A percentile compares a stretch with the other conserved stretches of the same genome.
Conservation (phyloP, 2,888 invertebrate genomes). For the Osmoderma eremita region DNA sequence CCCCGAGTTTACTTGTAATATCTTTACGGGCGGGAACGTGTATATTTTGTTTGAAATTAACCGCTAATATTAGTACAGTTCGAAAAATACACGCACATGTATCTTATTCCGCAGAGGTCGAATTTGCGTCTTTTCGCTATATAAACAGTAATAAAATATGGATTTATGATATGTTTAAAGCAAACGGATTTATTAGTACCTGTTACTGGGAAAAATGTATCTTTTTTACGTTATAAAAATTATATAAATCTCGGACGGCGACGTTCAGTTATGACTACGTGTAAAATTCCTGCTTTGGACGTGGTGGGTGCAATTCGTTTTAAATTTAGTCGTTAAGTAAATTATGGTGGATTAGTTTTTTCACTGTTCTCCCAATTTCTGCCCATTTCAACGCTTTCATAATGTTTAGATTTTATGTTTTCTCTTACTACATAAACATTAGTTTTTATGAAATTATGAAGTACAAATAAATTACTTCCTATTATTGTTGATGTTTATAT, state of each 20-base stretch:
- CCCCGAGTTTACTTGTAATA: constrained; percentile 11
- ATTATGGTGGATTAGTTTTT: no score
- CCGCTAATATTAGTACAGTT: constrained; percentile 14
- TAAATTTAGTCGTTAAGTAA: no score
- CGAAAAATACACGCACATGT: constrained; percentile 5
- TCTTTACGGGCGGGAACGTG: not conserved
- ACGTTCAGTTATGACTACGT: no score
- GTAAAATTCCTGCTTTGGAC: no score
- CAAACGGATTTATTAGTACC: constrained; percentile 35
- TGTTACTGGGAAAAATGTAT: constrained; percentile 19
- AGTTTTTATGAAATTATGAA: no score
- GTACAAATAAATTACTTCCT: no score
- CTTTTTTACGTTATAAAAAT: constrained; percentile 16
- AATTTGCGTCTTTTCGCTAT: constrained; percentile 27
- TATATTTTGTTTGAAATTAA: constrained; percentile 21
- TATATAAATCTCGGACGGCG: not conserved
- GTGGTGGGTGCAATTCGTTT: no score
- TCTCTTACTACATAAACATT: no score
- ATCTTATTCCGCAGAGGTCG: not conserved
- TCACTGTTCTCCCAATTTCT: no score
- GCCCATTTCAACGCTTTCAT: no score
- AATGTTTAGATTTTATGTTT: no score
- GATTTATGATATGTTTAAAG: constrained; percentile 31
- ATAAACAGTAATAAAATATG: constrained; percentile 31
- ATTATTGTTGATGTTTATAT: no score